Percentiles rank a stretch among this genome's conserved stretches.
These are phyloP conservation scores for Meteorus colon DNA, from an alignment of 2,888 invertebrate species.

Conservation along the genomic window DNA sequence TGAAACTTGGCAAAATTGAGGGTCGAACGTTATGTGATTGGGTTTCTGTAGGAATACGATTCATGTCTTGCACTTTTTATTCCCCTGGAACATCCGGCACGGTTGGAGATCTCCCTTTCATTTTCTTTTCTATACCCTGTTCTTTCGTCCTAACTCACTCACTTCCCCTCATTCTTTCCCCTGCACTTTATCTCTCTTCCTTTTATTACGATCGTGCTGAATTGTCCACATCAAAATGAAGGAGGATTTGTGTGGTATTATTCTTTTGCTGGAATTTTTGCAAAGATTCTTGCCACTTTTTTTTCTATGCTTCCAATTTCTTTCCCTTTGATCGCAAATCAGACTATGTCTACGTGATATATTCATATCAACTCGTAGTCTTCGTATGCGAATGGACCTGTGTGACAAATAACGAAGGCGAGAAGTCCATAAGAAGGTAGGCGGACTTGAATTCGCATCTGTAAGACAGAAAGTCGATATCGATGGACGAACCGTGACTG, in stretches of 20 bases:
- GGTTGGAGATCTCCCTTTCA: not conserved
- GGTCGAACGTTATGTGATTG: constrained; percentile 22
- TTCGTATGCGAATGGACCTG: not conserved
- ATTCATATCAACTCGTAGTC: constrained; percentile 2
- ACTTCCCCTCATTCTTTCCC: constrained; percentile 1
- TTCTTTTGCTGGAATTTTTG: not conserved
- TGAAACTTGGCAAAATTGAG: constrained; percentile 2
- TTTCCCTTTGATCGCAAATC: not conserved
- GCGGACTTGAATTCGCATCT: not conserved
- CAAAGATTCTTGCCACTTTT: not conserved
- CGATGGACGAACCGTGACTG: constrained; percentile 59
- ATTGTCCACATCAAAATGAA: not conserved
- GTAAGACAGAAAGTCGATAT: constrained; percentile 54
- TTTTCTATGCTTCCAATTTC: not conserved
- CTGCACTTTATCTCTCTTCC: constrained; percentile 3
- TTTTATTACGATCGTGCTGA: constrained; percentile 17
- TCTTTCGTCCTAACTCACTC: not conserved
- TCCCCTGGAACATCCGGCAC: not conserved
- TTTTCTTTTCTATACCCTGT: not conserved
- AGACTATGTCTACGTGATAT: not conserved
- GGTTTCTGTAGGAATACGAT: constrained; percentile 30
- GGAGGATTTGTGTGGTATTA: not conserved
- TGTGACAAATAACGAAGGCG: not conserved
- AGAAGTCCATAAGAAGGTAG: not conserved
- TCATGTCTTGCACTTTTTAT: constrained; percentile 38